Conservation (phyloP, 2,888 invertebrate genomes). For the Tiphia femorata region DNA sequence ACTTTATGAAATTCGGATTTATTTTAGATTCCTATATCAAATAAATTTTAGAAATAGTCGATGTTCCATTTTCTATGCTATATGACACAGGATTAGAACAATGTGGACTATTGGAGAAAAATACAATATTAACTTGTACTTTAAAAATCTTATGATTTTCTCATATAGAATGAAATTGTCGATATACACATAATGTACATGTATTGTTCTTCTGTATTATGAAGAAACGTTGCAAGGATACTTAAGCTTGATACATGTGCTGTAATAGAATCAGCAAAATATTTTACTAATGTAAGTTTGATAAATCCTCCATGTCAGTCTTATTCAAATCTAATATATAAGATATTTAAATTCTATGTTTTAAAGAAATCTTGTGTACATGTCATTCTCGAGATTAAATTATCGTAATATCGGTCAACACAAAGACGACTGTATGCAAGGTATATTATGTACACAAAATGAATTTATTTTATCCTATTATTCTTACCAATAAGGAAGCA, state of each 20-base stretch:
- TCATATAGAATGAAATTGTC: conserved; percentile 35
- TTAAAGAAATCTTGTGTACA: conserved; percentile 44
- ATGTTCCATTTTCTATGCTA: neutral
- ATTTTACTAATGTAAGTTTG: conserved; percentile 30
- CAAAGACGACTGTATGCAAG: conserved; percentile 43
- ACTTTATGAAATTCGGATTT: conserved; percentile 20
- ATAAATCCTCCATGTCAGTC: conserved; percentile 44
- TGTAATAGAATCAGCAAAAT: conserved; percentile 34
- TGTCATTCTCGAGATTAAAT: conserved; percentile 32
- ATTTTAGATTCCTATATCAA: conserved; percentile 21
- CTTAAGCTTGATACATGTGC: conserved; percentile 16
- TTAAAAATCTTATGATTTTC: conserved; percentile 35
- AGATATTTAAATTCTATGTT: conserved; percentile 37
- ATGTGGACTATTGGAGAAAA: conserved; percentile 38
- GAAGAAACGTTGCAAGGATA: conserved; percentile 30
- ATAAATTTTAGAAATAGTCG: conserved; percentile 1
- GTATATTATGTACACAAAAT: conserved; percentile 59
- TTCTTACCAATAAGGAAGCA: conserved; percentile 62
- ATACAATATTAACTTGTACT: conserved; percentile 41
- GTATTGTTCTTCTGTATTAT: conserved; percentile 26
- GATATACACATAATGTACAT: conserved; percentile 43
- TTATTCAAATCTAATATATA: conserved; percentile 46
- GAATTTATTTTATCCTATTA: conserved; percentile 60
- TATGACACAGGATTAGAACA: conserved; percentile 32
- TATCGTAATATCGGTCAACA: conserved; percentile 44